These are phyloP conservation scores for Hemichromis elongatus DNA, from an alignment of 2,113 vertebrate species.

Conservation along the genomic window DNA sequence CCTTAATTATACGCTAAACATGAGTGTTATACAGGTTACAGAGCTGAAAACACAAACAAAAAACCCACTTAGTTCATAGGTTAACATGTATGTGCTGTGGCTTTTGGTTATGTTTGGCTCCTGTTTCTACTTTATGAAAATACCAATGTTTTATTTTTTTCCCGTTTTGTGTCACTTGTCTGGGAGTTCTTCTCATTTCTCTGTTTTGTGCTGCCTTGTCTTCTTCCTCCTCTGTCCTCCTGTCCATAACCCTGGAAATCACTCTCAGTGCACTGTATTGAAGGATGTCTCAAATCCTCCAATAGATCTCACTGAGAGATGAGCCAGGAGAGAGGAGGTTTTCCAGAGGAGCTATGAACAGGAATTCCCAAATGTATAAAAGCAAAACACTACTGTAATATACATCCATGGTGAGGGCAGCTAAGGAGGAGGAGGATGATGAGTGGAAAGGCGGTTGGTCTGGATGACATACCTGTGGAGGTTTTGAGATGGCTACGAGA, in stretches of 20 bases:
- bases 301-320: background rate
- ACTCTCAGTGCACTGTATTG: background rate
- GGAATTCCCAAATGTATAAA: background rate
- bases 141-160: background rate
- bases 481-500: background rate
- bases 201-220: background rate
- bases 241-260: background rate
- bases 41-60: background rate
- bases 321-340: background rate
- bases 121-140: background rate
- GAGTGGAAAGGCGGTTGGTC: background rate
- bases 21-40: background rate
- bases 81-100: background rate
- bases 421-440: background rate
- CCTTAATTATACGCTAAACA: background rate
- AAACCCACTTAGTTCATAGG: background rate
- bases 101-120: background rate
- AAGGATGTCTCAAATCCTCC: background rate
- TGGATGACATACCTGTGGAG: background rate
- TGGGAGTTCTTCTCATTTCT: background rate
- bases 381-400: background rate
- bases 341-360: background rate
- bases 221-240: background rate
- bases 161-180: background rate
- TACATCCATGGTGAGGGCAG: background rate